Conservation (phyloP, 2,797 vertebrate genomes). For the Gymnopithys bicolor region DNA sequence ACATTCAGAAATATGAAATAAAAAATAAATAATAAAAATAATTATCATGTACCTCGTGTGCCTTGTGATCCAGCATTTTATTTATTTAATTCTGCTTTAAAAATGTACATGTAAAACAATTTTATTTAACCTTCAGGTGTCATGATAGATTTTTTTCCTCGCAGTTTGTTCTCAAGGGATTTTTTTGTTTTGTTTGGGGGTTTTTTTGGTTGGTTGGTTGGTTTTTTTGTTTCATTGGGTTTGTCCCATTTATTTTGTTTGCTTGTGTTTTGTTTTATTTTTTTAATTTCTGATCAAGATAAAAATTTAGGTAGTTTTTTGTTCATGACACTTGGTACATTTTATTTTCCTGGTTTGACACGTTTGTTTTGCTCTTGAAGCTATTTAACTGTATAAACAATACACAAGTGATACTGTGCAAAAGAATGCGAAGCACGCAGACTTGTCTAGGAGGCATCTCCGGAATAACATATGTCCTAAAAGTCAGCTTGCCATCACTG, state of each 20-base stretch:
- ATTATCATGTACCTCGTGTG: not conserved
- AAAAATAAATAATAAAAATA: not conserved
- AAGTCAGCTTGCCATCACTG: constrained; percentile 54
- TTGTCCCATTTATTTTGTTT: not conserved
- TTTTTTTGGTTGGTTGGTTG: no score
- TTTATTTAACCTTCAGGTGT: not conserved
- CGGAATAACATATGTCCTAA: constrained; percentile 38
- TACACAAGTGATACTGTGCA: not conserved
- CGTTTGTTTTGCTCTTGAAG: not conserved
- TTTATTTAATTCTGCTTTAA: not conserved
- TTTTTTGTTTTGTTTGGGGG: not conserved
- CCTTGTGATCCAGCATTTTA: not conserved
- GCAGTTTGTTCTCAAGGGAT: not conserved
- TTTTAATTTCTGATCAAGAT: not conserved
- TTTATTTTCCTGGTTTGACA: not conserved
- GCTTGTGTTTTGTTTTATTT: not conserved
- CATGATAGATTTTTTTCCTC: not conserved
- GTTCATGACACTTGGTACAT: not conserved
- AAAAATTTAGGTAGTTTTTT: not conserved
- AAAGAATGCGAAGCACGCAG: constrained; percentile 33
- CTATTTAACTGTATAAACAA: constrained; percentile 4
- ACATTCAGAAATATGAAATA: not conserved
- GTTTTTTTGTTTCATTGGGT: not conserved
- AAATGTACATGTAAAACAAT: not conserved
- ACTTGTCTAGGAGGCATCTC: constrained; percentile 38